Evolutionary conservation across 2,888 invertebrate genomes (phyloP), one percentile per base, ranked within the genome.

Genomic region (Cheilosia vulpina): DNA sequence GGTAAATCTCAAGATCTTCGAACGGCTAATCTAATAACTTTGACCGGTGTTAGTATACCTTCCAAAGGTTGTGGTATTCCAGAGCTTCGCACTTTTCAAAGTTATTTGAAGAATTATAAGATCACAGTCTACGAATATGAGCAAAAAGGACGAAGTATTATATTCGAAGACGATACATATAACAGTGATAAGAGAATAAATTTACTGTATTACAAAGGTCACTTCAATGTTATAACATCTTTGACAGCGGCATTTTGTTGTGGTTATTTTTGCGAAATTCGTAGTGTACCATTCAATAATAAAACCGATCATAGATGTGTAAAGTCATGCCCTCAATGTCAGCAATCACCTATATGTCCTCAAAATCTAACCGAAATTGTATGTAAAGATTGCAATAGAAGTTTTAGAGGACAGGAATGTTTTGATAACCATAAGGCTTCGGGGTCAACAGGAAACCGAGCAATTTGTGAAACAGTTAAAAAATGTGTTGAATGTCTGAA

Each of bases 231-330:
- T 41, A 41, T 41, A 41, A 41, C 11, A 11, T 41, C 31, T 2
- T 55, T 68, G 24, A 68, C 55, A 6, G 53, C 55, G 5, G 45
- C 45, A 69, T 69, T 69, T 57, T 57, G 69, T 6, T 68, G 45
- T n/a, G 3, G 21, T 0, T 58, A 71, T 47, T 71, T 57, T 58
- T 69, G 45, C 31, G 57, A 47, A 69, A 24, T 9, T 5, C 41
- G 38, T 4, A 45, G 4, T 58, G 24, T 24, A 13, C 66, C 66
- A 41, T 68, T 41, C 43, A 68, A 68, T 43, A 47, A 9, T 21
- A 65, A 65, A 52, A 52, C 19, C 21, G 21, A 21, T 5, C 21
- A 21, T n/a, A 45, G 43, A 45, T 45, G 43, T 45, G n/a, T 11
- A 41, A n/a, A n/a, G n/a, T n/a, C n/a, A 15, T n/a, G 6, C 4